Evolutionary conservation across 2,888 invertebrate genomes (phyloP).

Genomic region (Ichneumon xanthorius): DNA sequence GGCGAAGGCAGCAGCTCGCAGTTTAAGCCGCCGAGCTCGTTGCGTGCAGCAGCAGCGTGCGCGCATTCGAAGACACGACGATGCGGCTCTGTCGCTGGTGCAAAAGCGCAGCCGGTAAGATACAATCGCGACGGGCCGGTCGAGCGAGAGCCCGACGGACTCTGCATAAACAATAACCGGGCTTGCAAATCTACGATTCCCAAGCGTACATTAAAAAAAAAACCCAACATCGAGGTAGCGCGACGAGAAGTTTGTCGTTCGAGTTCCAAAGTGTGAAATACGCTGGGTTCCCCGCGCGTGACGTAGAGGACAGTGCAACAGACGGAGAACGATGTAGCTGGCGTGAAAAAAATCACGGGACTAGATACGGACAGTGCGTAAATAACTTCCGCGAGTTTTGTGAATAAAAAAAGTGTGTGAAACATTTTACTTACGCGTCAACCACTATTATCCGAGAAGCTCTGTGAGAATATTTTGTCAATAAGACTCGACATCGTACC

Average conservation of each 20-base stretch:
- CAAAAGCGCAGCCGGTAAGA: conserved; percentile 26
- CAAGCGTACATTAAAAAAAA: not conserved
- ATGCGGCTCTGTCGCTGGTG: conserved; percentile 6
- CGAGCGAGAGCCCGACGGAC: not conserved
- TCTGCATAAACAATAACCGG: not conserved
- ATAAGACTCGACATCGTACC: not conserved
- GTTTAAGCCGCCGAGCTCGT: conserved; percentile 2
- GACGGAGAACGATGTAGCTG: conserved; percentile 1
- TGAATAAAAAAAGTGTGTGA: conserved; percentile 8
- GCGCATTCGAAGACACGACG: conserved; percentile 1
- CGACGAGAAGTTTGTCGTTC: not conserved
- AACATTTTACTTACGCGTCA: not conserved
- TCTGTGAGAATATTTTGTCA: not conserved
- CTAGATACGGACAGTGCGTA: not conserved
- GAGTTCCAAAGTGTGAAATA: not conserved
- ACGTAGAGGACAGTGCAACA: not conserved
- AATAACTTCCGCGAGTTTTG: not conserved
- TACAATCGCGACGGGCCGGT: conserved; percentile 1
- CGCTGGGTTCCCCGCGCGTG: not conserved
- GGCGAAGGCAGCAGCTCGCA: not conserved
- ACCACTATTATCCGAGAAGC: not conserved
- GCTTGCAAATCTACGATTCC: not conserved
- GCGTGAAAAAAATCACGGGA: conserved; percentile 10
- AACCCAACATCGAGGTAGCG: not conserved
- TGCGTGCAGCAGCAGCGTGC: conserved; percentile 19